Base-by-base conservation (phyloP, 2,888 invertebrate genomes). In the Dastarcus helophoroides region DNA sequence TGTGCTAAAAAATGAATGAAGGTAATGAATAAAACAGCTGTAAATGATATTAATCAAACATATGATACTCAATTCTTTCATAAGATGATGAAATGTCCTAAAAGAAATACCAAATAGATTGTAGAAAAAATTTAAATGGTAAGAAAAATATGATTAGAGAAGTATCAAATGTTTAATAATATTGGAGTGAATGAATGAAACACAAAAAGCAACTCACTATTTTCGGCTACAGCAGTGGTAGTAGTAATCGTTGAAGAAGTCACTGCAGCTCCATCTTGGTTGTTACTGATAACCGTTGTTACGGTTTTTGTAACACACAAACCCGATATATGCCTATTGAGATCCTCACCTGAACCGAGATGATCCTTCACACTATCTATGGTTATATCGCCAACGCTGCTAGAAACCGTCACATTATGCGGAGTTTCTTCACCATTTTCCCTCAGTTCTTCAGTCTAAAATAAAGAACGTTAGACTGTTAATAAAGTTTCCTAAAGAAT, bases 341-440 rank as follows among this genome's bases (percentile, higher is more conserved):
- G 42, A 38, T 61, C 60, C 42, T 60, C 61, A 40, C 56, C 56
- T 35, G 56, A 54, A 38, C 35, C 35, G 5, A 31, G 14, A 67
- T 91, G 90, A 63, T 90, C 90, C 42, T 85, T 79, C 28, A 93
- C 88, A 15, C 90, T 91, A 68, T 94, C 93, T 41, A 91, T 84
- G 3, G 93, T 93, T 55, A 93, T 90, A 63, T 91, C 91, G 9
- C 81, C 89, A 37, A 76, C 69, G 22, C 76, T 76, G 48, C 72
- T 76, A 31, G 64, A 67, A 28, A 67, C 68, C 3, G 69, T 71
- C 44, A 57, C 52, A 39, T 62, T 62, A 36, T 60, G 61, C 10
- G 55, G 43, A 37, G 55, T 45, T 58, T 73, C 51, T 54, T 72
- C 37, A 56, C 76, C 54, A 67, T 79, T 62, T 38, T 60, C 57